Conservation (phyloP, 1,140 invertebrate genomes). For the Stratiolaelaps scimitus region DNA sequence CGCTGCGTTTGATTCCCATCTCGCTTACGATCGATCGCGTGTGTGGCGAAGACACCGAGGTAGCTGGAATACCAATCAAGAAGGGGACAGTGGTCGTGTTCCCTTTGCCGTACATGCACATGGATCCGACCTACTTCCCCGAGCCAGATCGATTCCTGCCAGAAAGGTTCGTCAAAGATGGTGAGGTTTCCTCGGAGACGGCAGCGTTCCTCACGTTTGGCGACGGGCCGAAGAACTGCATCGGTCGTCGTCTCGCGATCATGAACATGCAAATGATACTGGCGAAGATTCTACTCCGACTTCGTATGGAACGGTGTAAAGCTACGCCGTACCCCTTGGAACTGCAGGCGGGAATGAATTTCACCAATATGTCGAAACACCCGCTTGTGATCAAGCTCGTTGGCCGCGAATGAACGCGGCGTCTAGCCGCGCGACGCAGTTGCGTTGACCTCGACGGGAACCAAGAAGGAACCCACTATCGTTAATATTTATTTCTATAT, state of each 20-base stretch:
- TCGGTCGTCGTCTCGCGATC: neutral
- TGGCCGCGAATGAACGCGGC: neutral
- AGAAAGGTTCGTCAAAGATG: conserved; percentile 32
- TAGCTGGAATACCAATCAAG: neutral
- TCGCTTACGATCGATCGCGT: neutral
- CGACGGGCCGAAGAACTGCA: conserved; percentile 10
- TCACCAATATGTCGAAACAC: neutral
- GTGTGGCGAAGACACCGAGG: neutral
- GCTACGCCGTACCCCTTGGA: neutral
- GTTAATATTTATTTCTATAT: no score
- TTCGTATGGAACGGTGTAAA: neutral
- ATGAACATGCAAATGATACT: conserved; percentile 5
- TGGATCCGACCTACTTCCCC: conserved; percentile 33
- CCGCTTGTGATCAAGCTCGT: neutral
- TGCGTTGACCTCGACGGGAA: no score
- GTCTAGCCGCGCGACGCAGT: no score
- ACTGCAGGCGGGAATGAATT: neutral
- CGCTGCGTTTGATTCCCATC: neutral
- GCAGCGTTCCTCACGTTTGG: no score
- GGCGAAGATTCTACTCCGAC: neutral
- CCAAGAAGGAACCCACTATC: no score
- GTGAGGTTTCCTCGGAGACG: neutral
- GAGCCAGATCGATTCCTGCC: conserved; percentile 35
- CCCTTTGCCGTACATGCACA: conserved; percentile 42
- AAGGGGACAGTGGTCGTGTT: conserved; percentile 45